Evolutionary conservation across 2,888 invertebrate species (phyloP), one percentile per base, ranked within the genome.

Genomic region (Panzeria rudis): DNA sequence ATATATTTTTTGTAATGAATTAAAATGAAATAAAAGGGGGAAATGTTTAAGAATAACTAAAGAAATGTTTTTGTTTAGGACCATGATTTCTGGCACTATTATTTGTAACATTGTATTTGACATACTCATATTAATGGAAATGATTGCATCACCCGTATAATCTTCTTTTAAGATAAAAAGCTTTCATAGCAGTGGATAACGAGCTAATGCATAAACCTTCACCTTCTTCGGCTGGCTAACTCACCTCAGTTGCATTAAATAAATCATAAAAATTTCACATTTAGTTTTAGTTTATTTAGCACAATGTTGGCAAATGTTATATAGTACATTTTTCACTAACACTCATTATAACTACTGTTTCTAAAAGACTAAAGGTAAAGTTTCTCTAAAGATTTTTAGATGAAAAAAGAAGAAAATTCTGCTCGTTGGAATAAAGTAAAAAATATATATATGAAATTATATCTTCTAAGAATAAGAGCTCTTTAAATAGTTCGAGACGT

Each of bases 311-410:
- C n/a, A 54, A 25, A 54, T 54, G 54, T 25, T 15, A 4, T 5
- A n/a, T 5, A 41, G 23, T n/a, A n/a, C n/a, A n/a, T n/a, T n/a
- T n/a, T n/a, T n/a, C n/a, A n/a, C n/a, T n/a, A n/a, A n/a, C n/a
- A n/a, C n/a, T n/a, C n/a, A n/a, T n/a, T n/a, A n/a, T n/a, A n/a
- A 23, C 54, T 54, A 13, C 5, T 15, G 11, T 25, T 29, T 29
- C 5, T 29, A 5, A 25, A 54, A 15, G 25, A 15, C 25, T 9
- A 59, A 59, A 59, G 59, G 1, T 32, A n/a, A 59, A 59, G 32
- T 32, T 32, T 59, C 8, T 59, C n/a, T 32, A 15, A 59, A 59
- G n/a, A 13, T 32, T 32, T 59, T 59, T 32, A 29, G 9, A 59
- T 32, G 17, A 15, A 32, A 17, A 59, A n/a, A 13, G 13, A n/a